Conservation (phyloP, 2,113 vertebrate genomes). For the Amazona vittata region DNA sequence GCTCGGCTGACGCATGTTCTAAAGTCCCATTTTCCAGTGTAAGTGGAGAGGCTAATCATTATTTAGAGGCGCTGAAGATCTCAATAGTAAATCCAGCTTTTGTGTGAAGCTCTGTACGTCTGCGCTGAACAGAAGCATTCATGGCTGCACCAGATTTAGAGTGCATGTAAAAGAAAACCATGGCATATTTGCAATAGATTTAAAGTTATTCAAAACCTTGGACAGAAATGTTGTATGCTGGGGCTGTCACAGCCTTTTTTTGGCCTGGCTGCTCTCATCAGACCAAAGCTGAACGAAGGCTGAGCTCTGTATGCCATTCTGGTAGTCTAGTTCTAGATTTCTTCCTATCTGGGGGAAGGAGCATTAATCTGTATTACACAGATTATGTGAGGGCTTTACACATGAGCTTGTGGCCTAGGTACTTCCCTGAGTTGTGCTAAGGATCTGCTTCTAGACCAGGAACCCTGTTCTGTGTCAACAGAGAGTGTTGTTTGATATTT, state of each 20-base stretch:
- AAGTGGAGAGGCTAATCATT: not conserved
- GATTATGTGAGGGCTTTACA: not conserved
- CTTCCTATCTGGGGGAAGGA: not conserved
- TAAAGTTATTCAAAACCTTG: not conserved
- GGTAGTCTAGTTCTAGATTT: not conserved
- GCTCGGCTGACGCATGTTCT: not conserved
- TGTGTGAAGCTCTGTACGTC: not conserved
- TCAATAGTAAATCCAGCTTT: not conserved
- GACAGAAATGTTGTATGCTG: not conserved
- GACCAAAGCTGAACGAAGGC: not conserved
- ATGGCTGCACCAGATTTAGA: not conserved
- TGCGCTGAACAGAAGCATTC: not conserved
- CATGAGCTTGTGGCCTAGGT: not conserved
- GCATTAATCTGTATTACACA: not conserved
- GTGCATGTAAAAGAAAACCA: not conserved
- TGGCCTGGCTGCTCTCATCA: not conserved
- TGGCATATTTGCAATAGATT: not conserved
- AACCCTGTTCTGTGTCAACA: not conserved
- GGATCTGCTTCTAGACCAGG: not conserved
- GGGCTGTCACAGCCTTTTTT: not conserved
- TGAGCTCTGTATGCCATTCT: not conserved
- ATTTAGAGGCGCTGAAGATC: not conserved
- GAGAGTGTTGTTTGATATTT: not conserved
- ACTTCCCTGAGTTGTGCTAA: not conserved
- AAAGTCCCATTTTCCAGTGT: not conserved